Evolutionary conservation across 2,113 vertebrate species (phyloP), one percentile per base, ranked within the genome.

Genomic region (Myrmecophaga tridactyla): DNA sequence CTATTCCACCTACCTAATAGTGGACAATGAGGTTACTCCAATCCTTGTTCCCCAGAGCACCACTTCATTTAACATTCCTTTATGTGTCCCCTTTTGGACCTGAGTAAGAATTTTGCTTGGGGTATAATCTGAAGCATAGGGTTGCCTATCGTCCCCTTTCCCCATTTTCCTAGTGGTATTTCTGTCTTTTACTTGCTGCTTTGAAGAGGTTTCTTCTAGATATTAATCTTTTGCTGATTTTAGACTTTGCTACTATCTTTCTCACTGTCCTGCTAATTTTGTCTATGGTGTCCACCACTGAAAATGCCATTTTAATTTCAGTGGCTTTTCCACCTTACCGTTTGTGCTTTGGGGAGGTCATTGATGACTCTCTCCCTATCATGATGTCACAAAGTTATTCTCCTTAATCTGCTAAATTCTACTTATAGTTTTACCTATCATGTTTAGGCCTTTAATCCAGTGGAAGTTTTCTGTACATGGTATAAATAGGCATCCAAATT

Each of bases 281-380:
- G 41, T 69, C 53, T 76, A n/a, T 62, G 65, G 43, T 76, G 21
- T 58, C 15, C 14, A 48, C n/a, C 67, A 65, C 84, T 89, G 91
- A 88, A 95, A 88, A 93, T 21, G 65, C 63, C 70, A 53, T 36
- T 90, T 95, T 80, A 88, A 84, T 56, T 83, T 95, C 87, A 17
- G 4, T n/a, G 39, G 31, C 48, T 56, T 89, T 94, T 95, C 76
- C 10, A 76, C 36, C 36, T 76, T 86, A 53, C 31, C 76, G 7
- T 53, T 39, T 72, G 23, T 53, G 27, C 39, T 65, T 83, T 72
- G 86, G 48, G 27, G 11, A 6, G 53, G 72, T 94, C 84, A 77
- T 85, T 85, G 84, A 93, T 88, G 23, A 88, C 20, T 51, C 13
- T 25, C 62, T 69, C 4, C 7, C 0, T 58, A 75, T 75, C 3